These are phyloP conservation scores for Tenthredo livida DNA, from an alignment of 2,888 invertebrate species.

Conservation along the genomic window DNA sequence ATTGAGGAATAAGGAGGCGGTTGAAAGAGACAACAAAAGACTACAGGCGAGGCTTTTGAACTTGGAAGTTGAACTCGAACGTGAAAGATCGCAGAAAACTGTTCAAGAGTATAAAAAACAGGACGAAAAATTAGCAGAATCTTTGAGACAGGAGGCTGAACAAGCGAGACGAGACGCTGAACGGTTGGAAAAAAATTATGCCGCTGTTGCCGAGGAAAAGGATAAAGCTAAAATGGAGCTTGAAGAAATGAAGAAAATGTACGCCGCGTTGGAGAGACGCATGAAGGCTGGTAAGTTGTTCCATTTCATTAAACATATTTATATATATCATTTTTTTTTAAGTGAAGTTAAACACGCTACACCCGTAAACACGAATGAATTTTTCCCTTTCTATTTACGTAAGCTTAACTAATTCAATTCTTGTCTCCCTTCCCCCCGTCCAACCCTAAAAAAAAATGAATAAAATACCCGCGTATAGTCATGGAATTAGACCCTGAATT, in stretches of 20 bases:
- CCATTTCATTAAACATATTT: not conserved
- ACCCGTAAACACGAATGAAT: not conserved
- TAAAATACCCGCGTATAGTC: slow-evolving; percentile 32
- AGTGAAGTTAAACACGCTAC: not conserved
- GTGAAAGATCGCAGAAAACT: slow-evolving; percentile 81
- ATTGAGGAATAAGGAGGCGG: slow-evolving; percentile 90
- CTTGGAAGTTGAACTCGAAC: slow-evolving; percentile 89
- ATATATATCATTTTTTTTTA: not conserved
- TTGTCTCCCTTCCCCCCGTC: not conserved
- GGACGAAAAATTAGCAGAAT: slow-evolving; percentile 84
- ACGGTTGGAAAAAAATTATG: slow-evolving; percentile 89
- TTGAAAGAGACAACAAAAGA: slow-evolving; percentile 92
- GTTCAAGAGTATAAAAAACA: slow-evolving; percentile 75
- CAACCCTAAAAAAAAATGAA: not conserved
- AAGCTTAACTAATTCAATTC: slow-evolving; percentile 42
- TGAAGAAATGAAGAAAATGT: slow-evolving; percentile 89
- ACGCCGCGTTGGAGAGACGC: slow-evolving; percentile 86
- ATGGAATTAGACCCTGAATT: slow-evolving; percentile 45
- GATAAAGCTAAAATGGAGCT: slow-evolving; percentile 87
- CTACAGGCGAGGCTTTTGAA: slow-evolving; percentile 88
- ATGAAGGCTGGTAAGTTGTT: slow-evolving; percentile 74
- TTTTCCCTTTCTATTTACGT: not conserved
- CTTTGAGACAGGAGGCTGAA: slow-evolving; percentile 87
- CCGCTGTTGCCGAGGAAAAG: slow-evolving; percentile 87
- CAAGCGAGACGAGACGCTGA: slow-evolving; percentile 89